phyloP scores from a whole-genome alignment of 2,797 vertebrate genomes.

The Lagodon rhomboides region DNA sequence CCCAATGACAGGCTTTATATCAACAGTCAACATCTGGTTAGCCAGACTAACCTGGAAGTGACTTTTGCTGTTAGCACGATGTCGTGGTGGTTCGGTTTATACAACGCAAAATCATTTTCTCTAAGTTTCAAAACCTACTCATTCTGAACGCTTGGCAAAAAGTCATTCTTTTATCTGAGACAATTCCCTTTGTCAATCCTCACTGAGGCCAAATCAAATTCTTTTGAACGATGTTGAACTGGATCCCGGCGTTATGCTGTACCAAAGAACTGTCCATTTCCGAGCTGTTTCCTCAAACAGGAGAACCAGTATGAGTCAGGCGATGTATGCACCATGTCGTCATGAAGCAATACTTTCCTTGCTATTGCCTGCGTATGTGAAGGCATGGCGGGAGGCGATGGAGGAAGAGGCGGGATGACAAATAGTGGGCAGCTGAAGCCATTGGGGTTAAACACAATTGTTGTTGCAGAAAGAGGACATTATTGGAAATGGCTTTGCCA shows the following conservation, averaged over 20 bases:
- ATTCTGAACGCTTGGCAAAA: background rate
- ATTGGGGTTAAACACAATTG: conserved; percentile 88
- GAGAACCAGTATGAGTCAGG: conserved; percentile 48
- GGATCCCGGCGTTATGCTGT: background rate
- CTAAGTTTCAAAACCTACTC: conserved; percentile 7
- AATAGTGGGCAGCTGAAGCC: conserved; percentile 83
- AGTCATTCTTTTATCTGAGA: background rate
- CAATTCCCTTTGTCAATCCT: too few relatives aligned
- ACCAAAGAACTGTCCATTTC: conserved; percentile 9
- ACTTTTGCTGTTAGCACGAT: too few relatives aligned
- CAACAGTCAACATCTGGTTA: too few relatives aligned
- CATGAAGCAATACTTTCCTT: conserved; percentile 54
- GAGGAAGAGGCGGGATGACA: conserved; percentile 79
- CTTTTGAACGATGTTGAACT: conserved; percentile 11
- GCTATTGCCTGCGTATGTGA: conserved; percentile 59
- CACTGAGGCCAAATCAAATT: conserved; percentile 20
- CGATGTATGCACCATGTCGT: conserved; percentile 44
- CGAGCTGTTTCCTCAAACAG: conserved; percentile 31
- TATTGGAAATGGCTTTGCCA: conserved; percentile 87
- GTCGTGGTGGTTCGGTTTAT: too few relatives aligned
- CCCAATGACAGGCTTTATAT: too few relatives aligned
- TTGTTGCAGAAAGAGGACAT: conserved; percentile 87
- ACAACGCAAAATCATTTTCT: background rate
- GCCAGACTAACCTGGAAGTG: too few relatives aligned
- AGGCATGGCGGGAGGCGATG: conserved; percentile 59